These are phyloP conservation scores for Glyptemys insculpta DNA, from an alignment of 2,797 vertebrate genomes.

Conservation along the genomic window DNA sequence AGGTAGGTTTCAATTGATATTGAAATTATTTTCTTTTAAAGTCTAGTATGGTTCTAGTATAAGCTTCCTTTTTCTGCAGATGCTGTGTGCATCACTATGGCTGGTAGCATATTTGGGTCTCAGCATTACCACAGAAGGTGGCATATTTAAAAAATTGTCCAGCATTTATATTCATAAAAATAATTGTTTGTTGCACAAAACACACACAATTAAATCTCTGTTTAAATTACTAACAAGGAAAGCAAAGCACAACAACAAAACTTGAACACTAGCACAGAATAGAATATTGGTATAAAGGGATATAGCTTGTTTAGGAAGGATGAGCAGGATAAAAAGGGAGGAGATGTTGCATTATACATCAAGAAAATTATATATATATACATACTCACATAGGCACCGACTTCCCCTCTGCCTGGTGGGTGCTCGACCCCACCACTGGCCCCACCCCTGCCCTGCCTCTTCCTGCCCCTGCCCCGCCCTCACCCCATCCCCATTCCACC, in stretches of 20 bases:
- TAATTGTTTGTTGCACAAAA: not conserved
- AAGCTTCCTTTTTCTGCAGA: not conserved
- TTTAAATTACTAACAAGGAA: not conserved
- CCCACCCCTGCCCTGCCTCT: no score
- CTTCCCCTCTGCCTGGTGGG: no score
- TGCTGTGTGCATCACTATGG: not conserved
- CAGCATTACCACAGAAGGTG: not conserved
- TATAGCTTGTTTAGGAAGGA: no score
- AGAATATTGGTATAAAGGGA: no score
- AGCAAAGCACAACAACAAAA: not conserved
- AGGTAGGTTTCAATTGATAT: not conserved
- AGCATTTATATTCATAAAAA: not conserved
- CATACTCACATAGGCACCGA: no score
- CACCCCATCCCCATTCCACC: no score
- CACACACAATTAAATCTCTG: not conserved
- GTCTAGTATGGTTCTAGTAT: not conserved
- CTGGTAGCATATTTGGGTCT: slow-evolving; percentile 4
- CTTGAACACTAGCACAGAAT: not conserved
- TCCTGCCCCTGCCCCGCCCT: no score
- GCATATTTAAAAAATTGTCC: not conserved
- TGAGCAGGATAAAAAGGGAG: no score
- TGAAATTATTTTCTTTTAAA: slow-evolving; percentile 23
- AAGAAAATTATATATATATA: no score
- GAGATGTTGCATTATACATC: no score
- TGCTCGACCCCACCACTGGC: no score